These are phyloP conservation scores for Pygoscelis antarcticus DNA, from an alignment of 2,113 vertebrate species.

Conservation along the genomic window DNA sequence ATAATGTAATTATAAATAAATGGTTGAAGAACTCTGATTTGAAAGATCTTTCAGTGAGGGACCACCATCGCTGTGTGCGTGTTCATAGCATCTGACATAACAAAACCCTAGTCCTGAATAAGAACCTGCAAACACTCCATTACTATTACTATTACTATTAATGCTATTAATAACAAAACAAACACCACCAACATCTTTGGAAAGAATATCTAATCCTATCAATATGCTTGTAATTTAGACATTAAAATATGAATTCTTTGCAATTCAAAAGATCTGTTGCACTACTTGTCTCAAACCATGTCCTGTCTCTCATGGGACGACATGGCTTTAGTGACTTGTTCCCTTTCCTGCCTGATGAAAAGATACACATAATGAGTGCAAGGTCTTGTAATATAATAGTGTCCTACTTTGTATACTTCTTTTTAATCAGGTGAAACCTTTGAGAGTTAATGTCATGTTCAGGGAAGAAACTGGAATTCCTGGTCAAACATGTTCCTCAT, in stretches of 20 bases:
- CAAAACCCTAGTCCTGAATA: not conserved
- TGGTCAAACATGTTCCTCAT: not conserved
- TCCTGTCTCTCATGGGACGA: not conserved
- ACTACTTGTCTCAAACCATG: not conserved
- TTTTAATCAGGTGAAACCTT: not conserved
- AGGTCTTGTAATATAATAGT: not conserved
- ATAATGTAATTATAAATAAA: not conserved
- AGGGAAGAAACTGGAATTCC: not conserved
- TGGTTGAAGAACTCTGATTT: not conserved
- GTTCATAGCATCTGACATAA: not conserved
- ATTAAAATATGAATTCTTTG: not conserved
- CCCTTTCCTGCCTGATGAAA: not conserved
- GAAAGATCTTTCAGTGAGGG: not conserved
- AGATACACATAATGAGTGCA: not conserved
- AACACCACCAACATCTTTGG: not conserved
- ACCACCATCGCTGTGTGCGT: fast-evolving
- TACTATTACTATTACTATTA: not conserved
- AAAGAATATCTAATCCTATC: not conserved
- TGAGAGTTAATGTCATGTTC: not conserved
- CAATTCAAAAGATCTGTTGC: not conserved
- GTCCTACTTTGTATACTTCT: not conserved
- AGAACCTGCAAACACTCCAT: not conserved
- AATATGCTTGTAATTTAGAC: not conserved
- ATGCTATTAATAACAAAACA: not conserved
- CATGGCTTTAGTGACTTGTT: not conserved